phyloP scores from a whole-genome alignment of 1,140 invertebrate genomes.

The Pseudomyrmex pallidus region DNA sequence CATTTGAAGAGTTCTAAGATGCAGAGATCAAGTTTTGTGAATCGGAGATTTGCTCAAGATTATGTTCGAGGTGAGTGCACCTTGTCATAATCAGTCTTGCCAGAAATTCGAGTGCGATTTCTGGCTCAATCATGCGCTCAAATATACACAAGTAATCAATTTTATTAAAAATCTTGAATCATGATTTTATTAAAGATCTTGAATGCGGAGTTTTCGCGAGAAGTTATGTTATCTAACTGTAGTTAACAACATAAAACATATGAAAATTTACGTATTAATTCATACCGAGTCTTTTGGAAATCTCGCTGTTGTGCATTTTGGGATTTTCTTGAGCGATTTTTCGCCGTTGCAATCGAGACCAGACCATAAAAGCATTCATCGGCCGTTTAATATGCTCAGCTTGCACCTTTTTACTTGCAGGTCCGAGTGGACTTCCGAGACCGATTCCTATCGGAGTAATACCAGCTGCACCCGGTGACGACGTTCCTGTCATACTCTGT shows the following conservation, averaged over 20 bases:
- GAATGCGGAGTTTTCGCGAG: too few species aligned
- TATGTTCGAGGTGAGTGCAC: too few species aligned
- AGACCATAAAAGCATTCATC: slow-evolving; percentile 92
- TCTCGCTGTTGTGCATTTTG: slow-evolving; percentile 99
- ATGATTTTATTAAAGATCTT: too few species aligned
- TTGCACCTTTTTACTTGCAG: slow-evolving; percentile 81
- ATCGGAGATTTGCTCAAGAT: too few species aligned
- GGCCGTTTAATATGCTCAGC: slow-evolving; percentile 88
- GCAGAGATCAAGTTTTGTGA: too few species aligned
- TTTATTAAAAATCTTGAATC: too few species aligned
- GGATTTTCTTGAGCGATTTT: slow-evolving; percentile 99
- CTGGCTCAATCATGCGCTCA: too few species aligned
- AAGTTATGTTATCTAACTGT: neutral
- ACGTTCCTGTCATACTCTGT: slow-evolving; percentile 81
- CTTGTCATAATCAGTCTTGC: too few species aligned
- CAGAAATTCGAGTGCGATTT: too few species aligned
- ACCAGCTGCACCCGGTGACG: slow-evolving; percentile 78
- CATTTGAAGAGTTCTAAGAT: too few species aligned
- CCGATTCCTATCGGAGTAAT: slow-evolving; percentile 81
- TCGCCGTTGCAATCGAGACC: slow-evolving; percentile 93
- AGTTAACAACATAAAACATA: neutral
- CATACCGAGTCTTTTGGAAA: slow-evolving; percentile 95
- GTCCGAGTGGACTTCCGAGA: slow-evolving; percentile 76
- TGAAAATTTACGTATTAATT: slow-evolving; percentile 76
- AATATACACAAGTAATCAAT: too few species aligned